Evolutionary conservation across 1,140 invertebrate genomes (phyloP).

Genomic region (Brachionus asplanchnoidis): DNA sequence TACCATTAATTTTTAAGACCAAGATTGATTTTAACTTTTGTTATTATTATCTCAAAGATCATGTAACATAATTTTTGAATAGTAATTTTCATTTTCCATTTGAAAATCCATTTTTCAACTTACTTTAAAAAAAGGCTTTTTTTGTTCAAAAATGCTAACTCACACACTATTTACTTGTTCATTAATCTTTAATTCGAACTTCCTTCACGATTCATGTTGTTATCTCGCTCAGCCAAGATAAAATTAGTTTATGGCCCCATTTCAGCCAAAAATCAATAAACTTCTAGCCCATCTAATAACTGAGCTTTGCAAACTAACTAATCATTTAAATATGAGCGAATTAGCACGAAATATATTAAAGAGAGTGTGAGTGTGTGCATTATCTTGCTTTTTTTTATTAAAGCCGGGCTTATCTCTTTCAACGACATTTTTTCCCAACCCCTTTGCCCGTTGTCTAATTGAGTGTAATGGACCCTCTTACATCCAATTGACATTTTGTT

Average conservation of each 20-base stretch:
- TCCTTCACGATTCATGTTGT: background rate
- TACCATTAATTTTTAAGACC: too few relatives aligned
- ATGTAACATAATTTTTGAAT: too few relatives aligned
- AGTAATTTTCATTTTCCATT: too few relatives aligned
- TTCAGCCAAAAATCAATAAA: background rate
- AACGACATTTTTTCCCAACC: background rate
- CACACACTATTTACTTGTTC: background rate
- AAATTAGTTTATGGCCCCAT: background rate
- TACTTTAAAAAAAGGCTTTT: too few relatives aligned
- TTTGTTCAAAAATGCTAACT: background rate
- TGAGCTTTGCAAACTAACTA: background rate
- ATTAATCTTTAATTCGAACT: background rate
- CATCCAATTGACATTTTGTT: background rate
- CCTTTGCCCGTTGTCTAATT: background rate
- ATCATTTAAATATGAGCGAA: slow-evolving; percentile 22
- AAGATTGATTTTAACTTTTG: too few relatives aligned
- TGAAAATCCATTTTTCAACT: too few relatives aligned
- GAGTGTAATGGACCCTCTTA: background rate
- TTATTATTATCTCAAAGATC: too few relatives aligned
- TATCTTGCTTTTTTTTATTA: background rate
- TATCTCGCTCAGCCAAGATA: background rate
- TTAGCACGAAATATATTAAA: background rate
- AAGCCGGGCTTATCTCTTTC: background rate
- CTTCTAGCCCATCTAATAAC: background rate
- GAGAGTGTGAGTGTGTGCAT: slow-evolving; percentile 16